phyloP scores from a whole-genome alignment of 2,888 invertebrate species.

The Tenthredo amoena region DNA sequence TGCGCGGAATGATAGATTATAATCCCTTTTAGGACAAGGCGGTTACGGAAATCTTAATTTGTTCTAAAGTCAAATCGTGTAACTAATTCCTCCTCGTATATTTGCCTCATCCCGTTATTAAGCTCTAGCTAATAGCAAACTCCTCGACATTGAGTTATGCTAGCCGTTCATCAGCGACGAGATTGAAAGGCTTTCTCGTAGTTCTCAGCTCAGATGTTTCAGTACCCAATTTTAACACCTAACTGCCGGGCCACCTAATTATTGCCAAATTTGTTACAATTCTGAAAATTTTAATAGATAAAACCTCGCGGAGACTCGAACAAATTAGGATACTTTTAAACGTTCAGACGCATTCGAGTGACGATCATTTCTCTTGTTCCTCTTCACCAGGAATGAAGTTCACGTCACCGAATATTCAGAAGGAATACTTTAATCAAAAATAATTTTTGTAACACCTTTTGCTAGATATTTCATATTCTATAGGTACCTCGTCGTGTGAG shows the following conservation, averaged over 20 bases:
- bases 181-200: slow-evolving; percentile 34
- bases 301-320: neutral
- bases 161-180: slow-evolving; percentile 22
- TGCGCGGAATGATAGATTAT: neutral
- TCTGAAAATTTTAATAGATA: neutral
- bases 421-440: neutral
- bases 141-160: slow-evolving; percentile 33
- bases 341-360: neutral
- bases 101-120: slow-evolving; percentile 23
- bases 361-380: neutral
- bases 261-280: neutral
- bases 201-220: slow-evolving; percentile 8
- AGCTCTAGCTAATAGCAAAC: slow-evolving; percentile 8
- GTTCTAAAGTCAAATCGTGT: neutral
- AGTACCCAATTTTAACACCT: neutral
- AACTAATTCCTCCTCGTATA: slow-evolving; percentile 32
- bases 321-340: neutral
- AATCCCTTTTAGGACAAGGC: neutral
- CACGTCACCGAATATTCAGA: neutral
- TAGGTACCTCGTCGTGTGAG: neutral
- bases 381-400: neutral
- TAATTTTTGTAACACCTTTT: neutral
- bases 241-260: neutral
- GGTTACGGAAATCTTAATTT: slow-evolving; percentile 2
- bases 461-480: neutral